phyloP scores from a whole-genome alignment of 2,888 invertebrate genomes.

The Tridacna crocea region DNA sequence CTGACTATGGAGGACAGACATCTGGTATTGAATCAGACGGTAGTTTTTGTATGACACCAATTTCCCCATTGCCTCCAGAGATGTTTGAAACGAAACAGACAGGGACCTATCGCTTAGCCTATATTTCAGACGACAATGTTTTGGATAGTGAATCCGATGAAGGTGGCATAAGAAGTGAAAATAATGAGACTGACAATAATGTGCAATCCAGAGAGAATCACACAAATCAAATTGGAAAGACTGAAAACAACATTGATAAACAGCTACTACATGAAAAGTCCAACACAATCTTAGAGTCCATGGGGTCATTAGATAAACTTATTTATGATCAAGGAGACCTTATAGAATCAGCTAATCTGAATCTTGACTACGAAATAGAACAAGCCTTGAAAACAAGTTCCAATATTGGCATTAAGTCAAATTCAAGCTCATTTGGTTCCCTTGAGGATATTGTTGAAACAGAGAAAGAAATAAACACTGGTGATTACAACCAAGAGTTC shows the following conservation, averaged over 20 bases:
- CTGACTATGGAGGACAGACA: slow-evolving; percentile 4
- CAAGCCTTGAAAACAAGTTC: slow-evolving; percentile 15
- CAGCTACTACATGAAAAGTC: not conserved
- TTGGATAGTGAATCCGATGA: slow-evolving; percentile 24
- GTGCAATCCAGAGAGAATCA: not conserved
- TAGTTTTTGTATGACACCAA: slow-evolving; percentile 29
- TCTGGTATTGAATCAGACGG: slow-evolving; percentile 43
- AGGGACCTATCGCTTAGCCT: slow-evolving; percentile 48
- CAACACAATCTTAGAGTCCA: not conserved
- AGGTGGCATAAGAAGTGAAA: not conserved
- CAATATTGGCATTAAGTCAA: not conserved
- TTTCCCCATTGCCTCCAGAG: slow-evolving; percentile 39
- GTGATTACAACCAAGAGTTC: slow-evolving; percentile 5
- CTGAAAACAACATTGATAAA: not conserved
- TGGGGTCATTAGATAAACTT: slow-evolving; percentile 49
- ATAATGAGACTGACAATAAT: not conserved
- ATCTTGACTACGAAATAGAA: slow-evolving; percentile 13
- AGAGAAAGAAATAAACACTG: not conserved
- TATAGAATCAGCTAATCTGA: not conserved
- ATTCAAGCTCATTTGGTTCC: slow-evolving; percentile 16
- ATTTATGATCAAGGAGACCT: slow-evolving; percentile 48
- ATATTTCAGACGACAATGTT: slow-evolving; percentile 30
- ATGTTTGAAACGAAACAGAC: slow-evolving; percentile 29
- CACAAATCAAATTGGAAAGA: not conserved
- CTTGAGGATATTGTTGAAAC: slow-evolving; percentile 8